Base-by-base conservation (phyloP, 2,888 invertebrate genomes). In the Caenorhabditis sp. region DNA sequence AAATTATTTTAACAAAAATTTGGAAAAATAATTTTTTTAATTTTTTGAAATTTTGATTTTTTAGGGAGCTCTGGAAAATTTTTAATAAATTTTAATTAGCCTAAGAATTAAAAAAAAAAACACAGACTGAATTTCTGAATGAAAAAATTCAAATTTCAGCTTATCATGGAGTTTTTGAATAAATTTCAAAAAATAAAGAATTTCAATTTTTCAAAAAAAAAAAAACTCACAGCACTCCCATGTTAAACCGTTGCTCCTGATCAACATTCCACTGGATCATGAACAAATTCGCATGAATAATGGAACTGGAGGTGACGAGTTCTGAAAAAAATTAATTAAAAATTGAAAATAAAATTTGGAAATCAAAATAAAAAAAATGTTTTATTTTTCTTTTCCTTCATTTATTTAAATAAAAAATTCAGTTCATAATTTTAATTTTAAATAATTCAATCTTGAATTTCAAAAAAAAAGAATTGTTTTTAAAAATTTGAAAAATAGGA, bases 191-290 rank as follows among this genome's bases (percentile, higher is more conserved):
- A n/a, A n/a, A n/a, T n/a, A n/a, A n/a, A n/a, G n/a, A n/a, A n/a
- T 18, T 47, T 47, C 47, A 47, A 18, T 47, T 18, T 47, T 47
- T 3, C 20, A 47, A 47, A 47, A 15, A 8, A 55, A 26, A 9
- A n/a, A 18, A 64, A 4, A 51, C 65, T 47, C 9, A 74, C 74
- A 22, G 18, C 53, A 15, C 44, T 37, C 28, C 53, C 20, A 61
- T 61, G 5, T 70, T 61, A 15, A 58, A 24, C 3, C 35, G 61
- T 11, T 40, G 26, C 0, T 56, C n/a, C 13, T 51, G 4, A 2
- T 76, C 76, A 28, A 26, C 60, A n/a, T 76, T 76, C 28, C 37
- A 67, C 26, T 76, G 76, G 5, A 67, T 56, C 32, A 76, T 76
- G 60, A 51, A 76, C n/a, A 67, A 11, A 15, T 67, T 11, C 13